Base-by-base conservation (phyloP, 2,113 vertebrate species). In the Nymphicus hollandicus region DNA sequence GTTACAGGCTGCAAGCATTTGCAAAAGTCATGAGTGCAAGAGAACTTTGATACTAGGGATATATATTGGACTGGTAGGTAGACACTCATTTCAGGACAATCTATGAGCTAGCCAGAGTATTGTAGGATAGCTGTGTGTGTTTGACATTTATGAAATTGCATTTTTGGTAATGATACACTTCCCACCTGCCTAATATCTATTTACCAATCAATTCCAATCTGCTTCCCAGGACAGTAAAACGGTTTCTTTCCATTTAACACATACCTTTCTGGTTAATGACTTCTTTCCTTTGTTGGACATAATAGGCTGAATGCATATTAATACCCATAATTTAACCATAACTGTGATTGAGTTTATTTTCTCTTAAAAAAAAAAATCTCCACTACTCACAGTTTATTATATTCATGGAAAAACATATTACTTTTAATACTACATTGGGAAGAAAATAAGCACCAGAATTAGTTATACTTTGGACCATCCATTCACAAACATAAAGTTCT, bases 161-260 rank as follows among this genome's bases (percentile, higher is more conserved):
- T 91, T 92, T 91, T 92, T 85, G 81, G 49, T 91, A 95, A 92
- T 93, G 89, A 96, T 89, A 95, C 61, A 94, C 83, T 81, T 92
- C 80, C 69, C 41, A 85, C 56, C 39, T 92, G 20, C 52, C 56
- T 79, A 76, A 81, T 89, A 79, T 68, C 56, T 95, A 25, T 92
- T 92, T 92, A 94, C 86, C 47, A 89, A 89, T 96, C 93, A 93
- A 95, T 93, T 91, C 61, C 86, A 93, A 79, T 91, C 77, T 93
- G 23, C 61, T 96, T 92, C 52, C 7, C 16, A 29, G 49, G 52
- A 72, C 33, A 90, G 23, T 68, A 61, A 93, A 90, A 76, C 1
- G 0, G 13, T 60, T 93, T 91, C 28, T 80, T 93, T 89, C 81
- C 52, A 44, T 47, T 89, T 79, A 94, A 82, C 41, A 87, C 33